Evolutionary conservation across 2,888 invertebrate species (phyloP).

Genomic region (Boloria selene): DNA sequence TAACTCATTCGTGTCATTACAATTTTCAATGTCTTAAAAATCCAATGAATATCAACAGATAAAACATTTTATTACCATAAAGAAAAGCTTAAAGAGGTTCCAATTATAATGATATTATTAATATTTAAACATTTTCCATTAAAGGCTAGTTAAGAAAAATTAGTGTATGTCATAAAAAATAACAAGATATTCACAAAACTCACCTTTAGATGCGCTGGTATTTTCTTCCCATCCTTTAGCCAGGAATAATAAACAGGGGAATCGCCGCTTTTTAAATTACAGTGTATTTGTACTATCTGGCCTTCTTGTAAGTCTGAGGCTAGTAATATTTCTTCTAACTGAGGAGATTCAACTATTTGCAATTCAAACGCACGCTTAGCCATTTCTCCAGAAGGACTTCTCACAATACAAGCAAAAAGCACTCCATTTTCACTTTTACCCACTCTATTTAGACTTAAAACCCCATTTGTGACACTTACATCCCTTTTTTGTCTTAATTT

Average conservation of each 20-base stretch:
- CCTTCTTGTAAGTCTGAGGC: conserved; percentile 91
- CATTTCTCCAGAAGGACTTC: conserved; percentile 88
- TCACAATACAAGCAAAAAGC: conserved; percentile 89
- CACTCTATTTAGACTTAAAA: conserved; percentile 83
- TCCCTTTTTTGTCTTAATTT: conserved; percentile 74
- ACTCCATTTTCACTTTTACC: conserved; percentile 87
- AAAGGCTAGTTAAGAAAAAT: not conserved
- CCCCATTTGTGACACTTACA: conserved; percentile 65
- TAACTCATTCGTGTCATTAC: too few relatives aligned
- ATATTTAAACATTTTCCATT: conserved; percentile 2
- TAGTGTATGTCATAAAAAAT: not conserved
- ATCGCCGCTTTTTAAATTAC: conserved; percentile 88
- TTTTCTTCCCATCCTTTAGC: conserved; percentile 86
- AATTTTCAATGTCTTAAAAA: too few relatives aligned
- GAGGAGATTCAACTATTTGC: conserved; percentile 88
- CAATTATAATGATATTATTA: too few relatives aligned
- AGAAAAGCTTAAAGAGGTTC: too few relatives aligned
- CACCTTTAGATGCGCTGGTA: conserved; percentile 85
- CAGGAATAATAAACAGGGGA: conserved; percentile 87
- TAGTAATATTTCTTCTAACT: conserved; percentile 91
- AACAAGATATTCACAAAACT: conserved; percentile 20
- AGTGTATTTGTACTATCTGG: conserved; percentile 91
- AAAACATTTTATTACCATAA: too few relatives aligned
- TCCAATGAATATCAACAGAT: too few relatives aligned
- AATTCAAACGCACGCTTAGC: conserved; percentile 88